Percentiles rank a stretch among this genome's conserved stretches.
phyloP scores from a whole-genome alignment of 1,140 invertebrate species.

The Cotesia chilonis region DNA sequence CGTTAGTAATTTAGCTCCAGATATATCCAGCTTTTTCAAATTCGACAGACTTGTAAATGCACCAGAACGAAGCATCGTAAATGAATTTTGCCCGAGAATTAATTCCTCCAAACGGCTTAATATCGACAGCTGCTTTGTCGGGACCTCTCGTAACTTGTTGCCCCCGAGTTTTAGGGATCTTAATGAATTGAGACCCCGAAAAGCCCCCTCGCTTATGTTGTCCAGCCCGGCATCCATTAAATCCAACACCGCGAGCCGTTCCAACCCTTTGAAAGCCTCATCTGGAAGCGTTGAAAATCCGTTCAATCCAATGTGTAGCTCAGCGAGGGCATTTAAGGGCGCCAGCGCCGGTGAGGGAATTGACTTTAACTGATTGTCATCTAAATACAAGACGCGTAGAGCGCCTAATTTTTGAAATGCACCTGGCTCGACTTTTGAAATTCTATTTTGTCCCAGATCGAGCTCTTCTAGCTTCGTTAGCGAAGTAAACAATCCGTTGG shows the following conservation, averaged over 20 bases:
- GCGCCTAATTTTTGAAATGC: conserved; percentile 81
- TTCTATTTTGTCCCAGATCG: conserved; percentile 87
- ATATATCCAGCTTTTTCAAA: conserved; percentile 78
- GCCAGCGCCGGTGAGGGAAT: conserved; percentile 79
- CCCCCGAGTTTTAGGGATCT: conserved; percentile 80
- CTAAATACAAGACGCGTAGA: conserved; percentile 81
- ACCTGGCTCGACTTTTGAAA: conserved; percentile 79
- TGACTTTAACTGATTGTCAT: conserved; percentile 82
- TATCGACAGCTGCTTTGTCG: conserved; percentile 77
- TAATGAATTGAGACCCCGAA: conserved; percentile 77
- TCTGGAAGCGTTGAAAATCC: conserved; percentile 77
- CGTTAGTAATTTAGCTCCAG: conserved; percentile 76
- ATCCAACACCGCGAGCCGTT: conserved; percentile 78
- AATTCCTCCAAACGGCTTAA: conserved; percentile 80
- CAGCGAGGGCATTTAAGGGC: conserved; percentile 77
- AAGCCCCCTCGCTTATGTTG: conserved; percentile 78
- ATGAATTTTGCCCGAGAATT: conserved; percentile 83
- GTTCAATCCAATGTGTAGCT: conserved; percentile 85
- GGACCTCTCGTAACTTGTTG: conserved; percentile 78
- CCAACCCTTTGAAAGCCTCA: conserved; percentile 79
- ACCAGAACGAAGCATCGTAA: conserved; percentile 72
- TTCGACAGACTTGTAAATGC: conserved; percentile 81
- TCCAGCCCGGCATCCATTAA: conserved; percentile 80
- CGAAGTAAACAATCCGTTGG: conserved; percentile 77
- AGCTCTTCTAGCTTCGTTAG: conserved; percentile 82